phyloP scores from a whole-genome alignment of 2,113 vertebrate species.

The Dicerorhinus sumatrensis region DNA sequence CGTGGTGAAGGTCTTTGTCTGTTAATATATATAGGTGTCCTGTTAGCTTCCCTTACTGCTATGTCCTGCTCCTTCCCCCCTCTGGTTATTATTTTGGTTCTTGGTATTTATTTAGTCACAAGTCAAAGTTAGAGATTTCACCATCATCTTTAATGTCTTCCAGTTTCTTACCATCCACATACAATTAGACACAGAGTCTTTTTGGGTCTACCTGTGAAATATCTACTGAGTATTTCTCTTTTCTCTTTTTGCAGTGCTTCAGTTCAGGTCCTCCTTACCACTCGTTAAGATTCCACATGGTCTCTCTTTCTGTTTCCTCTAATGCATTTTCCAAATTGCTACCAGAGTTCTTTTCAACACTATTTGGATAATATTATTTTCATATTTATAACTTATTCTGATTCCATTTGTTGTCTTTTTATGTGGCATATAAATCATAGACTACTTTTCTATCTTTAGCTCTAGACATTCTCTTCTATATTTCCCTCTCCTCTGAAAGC shows the following conservation, averaged over 20 bases:
- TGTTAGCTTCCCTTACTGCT: too few species aligned
- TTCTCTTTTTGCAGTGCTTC: not conserved
- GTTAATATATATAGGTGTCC: too few species aligned
- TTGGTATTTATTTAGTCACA: not conserved
- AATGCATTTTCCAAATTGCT: not conserved
- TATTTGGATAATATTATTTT: not conserved
- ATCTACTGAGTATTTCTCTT: not conserved
- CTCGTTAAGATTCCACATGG: not conserved
- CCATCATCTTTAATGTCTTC: not conserved
- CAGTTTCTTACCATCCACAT: not conserved
- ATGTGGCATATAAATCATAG: not conserved
- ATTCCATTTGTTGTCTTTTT: slow-evolving; percentile 27
- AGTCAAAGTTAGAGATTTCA: not conserved
- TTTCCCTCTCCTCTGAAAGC: not conserved
- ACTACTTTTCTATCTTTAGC: not conserved
- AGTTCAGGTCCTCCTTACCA: not conserved
- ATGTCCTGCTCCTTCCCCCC: too few species aligned
- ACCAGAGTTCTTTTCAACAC: not conserved
- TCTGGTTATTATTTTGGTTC: not conserved
- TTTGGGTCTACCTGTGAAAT: not conserved
- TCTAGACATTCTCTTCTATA: not conserved
- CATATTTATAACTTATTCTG: not conserved
- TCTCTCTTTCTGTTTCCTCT: not conserved
- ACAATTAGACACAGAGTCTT: not conserved
- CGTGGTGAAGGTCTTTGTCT: too few species aligned